Evolutionary conservation across 2,113 vertebrate species (phyloP).

Genomic region (Eurystomus gularis): DNA sequence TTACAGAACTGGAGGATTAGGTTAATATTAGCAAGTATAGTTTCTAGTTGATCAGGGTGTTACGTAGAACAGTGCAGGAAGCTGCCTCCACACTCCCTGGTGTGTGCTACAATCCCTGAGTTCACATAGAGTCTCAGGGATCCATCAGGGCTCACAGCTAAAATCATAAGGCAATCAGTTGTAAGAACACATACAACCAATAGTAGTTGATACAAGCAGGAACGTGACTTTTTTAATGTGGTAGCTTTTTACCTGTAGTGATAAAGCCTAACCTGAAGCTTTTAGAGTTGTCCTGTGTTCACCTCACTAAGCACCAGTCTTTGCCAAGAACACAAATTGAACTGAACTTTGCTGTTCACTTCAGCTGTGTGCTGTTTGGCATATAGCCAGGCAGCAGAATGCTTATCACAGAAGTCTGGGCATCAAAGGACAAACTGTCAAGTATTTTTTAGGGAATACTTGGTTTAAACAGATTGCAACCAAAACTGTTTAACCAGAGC

Average conservation of each 20-base stretch:
- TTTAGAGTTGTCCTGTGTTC: background rate
- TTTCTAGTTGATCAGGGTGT: background rate
- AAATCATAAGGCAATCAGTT: background rate
- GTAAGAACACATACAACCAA: background rate
- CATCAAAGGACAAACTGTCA: background rate
- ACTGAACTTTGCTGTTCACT: background rate
- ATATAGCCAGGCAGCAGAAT: fast-evolving
- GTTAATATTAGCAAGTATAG: background rate
- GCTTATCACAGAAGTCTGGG: background rate
- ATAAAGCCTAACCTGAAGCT: background rate
- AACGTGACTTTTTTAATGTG: background rate
- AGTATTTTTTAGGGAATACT: background rate
- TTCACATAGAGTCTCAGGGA: background rate
- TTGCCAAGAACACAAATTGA: too few relatives aligned
- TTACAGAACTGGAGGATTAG: background rate
- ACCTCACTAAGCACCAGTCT: background rate
- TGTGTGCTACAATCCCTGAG: background rate
- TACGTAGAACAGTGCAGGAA: background rate
- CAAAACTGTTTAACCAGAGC: background rate
- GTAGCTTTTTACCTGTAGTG: background rate
- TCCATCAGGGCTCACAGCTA: background rate
- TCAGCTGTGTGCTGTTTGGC: background rate
- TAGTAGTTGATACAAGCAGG: background rate
- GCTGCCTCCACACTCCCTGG: background rate
- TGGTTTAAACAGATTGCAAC: background rate